Percentiles rank a stretch among this genome's conserved stretches.
Conservation (phyloP, 2,113 vertebrate species). For the Orycteropus afer region DNA sequence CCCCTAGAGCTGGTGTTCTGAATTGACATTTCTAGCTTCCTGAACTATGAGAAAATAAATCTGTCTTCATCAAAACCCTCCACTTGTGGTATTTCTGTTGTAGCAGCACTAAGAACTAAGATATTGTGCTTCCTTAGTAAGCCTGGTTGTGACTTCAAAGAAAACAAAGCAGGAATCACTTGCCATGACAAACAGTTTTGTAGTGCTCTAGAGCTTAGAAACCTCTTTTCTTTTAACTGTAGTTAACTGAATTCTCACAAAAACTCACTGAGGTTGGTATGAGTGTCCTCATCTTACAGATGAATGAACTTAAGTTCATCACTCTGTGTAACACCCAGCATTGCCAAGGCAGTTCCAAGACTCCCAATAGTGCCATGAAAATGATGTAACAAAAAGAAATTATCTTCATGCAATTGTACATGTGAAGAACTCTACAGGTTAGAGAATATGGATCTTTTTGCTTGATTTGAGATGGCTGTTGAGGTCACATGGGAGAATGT, state of each 20-base stretch:
- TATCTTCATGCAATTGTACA: background rate
- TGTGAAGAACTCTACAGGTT: background rate
- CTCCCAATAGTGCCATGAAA: background rate
- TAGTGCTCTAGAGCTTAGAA: background rate
- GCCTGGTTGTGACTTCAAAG: background rate
- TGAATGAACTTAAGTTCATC: background rate
- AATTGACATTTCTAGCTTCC: background rate
- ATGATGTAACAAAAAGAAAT: background rate
- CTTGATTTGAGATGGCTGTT: background rate
- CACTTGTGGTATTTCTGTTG: background rate
- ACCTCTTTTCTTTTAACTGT: background rate
- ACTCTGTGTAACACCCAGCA: background rate
- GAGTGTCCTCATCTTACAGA: background rate
- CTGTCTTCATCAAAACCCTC: background rate
- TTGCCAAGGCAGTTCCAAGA: background rate
- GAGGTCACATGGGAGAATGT: background rate
- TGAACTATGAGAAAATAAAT: background rate
- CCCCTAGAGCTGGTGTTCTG: background rate
- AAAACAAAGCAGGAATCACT: background rate
- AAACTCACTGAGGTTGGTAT: background rate
- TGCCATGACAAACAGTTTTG: background rate
- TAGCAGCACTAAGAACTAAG: background rate
- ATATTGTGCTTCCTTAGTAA: background rate
- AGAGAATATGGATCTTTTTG: background rate
- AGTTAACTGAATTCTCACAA: background rate